Evolutionary conservation across 1,140 invertebrate species (phyloP), one percentile per base, ranked within the genome.

Genomic region (Conopomorpha cramerella): DNA sequence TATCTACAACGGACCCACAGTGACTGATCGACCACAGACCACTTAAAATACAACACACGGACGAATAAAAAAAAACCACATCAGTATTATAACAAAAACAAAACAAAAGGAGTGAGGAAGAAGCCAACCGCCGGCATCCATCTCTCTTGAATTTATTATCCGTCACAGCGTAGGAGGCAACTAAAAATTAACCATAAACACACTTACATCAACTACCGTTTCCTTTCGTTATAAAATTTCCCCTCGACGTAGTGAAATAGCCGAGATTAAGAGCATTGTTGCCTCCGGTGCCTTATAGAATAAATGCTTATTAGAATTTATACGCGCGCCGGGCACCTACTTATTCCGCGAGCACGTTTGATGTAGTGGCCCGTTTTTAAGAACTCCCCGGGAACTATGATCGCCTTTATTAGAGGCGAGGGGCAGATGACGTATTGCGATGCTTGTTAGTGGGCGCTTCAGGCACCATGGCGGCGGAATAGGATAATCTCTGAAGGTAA

Each of bases 261-360:
- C 54, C 39, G 50, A 64, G 61, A 73, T 70, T 68, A 73, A 47
- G 54, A 47, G 55, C 53, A 55, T 56, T 54, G 56, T 58, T 60
- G 68, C 68, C 65, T 55, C 48, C 46, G 62, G 64, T 63, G 48
- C 43, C 41, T 36, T 40, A 46, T 34, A 41, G 46, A 55, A 50
- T 54, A 46, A 56, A 51, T 49, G 56, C 51, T 66, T 64, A 67
- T 71, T 63, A 68, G 51, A 62, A 64, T 64, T 64, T 71, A 66
- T 68, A 56, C 51, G 4, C 19, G 19, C 10, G 10, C 19, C 19
- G 19, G 10, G 19, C 19, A 23, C 19, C 19, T 23, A 23, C 19
- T 23, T 23, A 23, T 23, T 23, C 19, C 4, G 4, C 10, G 19
- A 23, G 19, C 19, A 35, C 46, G 46, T 58, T 54, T 62, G 56